Base-by-base conservation (phyloP, 1,140 invertebrate genomes). In the Euwallacea similis region DNA sequence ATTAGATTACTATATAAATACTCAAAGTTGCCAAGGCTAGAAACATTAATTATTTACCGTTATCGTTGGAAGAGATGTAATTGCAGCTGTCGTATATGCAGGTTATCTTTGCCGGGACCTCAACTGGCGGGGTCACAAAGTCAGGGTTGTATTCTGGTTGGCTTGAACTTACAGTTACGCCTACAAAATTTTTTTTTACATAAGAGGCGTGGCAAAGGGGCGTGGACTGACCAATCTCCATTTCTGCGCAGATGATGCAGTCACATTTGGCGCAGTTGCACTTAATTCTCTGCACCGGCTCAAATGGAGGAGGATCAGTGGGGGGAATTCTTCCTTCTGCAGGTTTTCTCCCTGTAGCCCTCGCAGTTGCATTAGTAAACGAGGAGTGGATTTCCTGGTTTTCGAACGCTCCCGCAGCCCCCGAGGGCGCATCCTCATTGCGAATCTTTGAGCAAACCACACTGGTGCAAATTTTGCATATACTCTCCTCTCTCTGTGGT, bases 241-340 rank as follows among this genome's bases (percentile, higher is more conserved):
- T 7, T 16, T 44, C 7, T 16, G 56, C 9, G 21, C 70, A 72
- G 11, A 72, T 62, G 7, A 53, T 15, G 16, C 70, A 72, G 1
- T 66, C 33, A 42, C 70, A 72, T 43, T 56, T 66, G 9, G 56
- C 7, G 53, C 74, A 73, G 10, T 71, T 33, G 21, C 74, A 75
- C 9, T 59, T 42, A n/a, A 66, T 61, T 21, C 66, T 56, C 8
- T 60, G 15, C 0, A 53, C 43, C 11, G 56, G 60, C 53, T 74
- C 73, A 46, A 74, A 74, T 0, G 70, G 70, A 13, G 73, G 73
- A 3, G 69, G 69, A 16, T 74, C 73, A 42, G 16, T 58, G 2
- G 15, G 7, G 15, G 11, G 4, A 6, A 33, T 16, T 9, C n/a
- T 42, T 6, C 56, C 54, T 11, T 53, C 47, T 54, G 61, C 43